Evolutionary conservation across 53 echinoderm and acorn worm species (phyloP).

Genomic region (Temnopleurus reevesii): DNA sequence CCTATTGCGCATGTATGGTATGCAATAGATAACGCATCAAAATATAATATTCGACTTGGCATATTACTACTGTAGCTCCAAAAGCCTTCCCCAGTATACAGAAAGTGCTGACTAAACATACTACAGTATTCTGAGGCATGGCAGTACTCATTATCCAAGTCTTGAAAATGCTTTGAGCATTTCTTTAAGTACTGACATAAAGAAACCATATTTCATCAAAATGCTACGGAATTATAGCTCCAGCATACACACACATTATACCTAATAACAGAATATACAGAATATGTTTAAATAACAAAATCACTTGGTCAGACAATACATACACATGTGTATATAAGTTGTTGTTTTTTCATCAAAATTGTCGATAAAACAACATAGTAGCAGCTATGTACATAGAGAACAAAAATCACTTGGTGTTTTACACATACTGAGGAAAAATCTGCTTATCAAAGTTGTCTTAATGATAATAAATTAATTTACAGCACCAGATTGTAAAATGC

Average conservation of each 20-base stretch:
- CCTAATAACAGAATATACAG: constrained; percentile 45
- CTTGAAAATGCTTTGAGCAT: neutral
- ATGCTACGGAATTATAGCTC: neutral
- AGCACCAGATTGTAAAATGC: constrained; percentile 43
- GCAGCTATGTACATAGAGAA: constrained; percentile 12
- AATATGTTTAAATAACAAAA: constrained; percentile 40
- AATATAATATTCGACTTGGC: no score
- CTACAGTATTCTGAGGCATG: no score
- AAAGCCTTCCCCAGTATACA: no score
- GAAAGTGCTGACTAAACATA: no score
- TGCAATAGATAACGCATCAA: no score
- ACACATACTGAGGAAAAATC: neutral
- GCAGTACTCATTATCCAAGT: neutral
- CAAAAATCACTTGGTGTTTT: neutral
- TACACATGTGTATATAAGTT: constrained; percentile 32
- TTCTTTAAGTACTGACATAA: neutral
- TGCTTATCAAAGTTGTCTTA: neutral
- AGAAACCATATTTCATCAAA: neutral
- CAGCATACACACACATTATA: constrained; percentile 43
- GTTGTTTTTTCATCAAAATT: neutral
- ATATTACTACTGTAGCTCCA: no score
- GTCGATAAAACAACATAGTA: neutral
- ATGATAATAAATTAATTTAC: constrained; percentile 17
- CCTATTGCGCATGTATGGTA: no score
- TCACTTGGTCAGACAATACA: neutral